Percentiles rank a stretch among this genome's conserved stretches.
Conservation (phyloP, 2,888 invertebrate genomes). For the Drosophila atripex region DNA sequence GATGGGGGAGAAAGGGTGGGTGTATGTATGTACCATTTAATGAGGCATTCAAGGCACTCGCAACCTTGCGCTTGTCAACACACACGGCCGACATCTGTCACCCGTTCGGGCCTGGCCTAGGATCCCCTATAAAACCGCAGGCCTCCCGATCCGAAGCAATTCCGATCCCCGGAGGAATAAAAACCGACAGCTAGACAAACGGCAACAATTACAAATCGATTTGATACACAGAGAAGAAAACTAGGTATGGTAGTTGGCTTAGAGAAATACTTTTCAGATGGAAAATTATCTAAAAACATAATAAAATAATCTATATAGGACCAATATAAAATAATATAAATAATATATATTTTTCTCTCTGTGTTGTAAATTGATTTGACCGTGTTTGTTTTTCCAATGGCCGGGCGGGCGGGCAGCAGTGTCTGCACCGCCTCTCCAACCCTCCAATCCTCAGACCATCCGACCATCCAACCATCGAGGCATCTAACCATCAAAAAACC, state of each 20-base stretch:
- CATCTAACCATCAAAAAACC: constrained; percentile 17
- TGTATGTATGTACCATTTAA: constrained; percentile 71
- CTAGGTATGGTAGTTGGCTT: too few relatives aligned
- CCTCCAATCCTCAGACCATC: constrained; percentile 7
- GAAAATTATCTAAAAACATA: too few relatives aligned
- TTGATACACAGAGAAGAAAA: constrained; percentile 33
- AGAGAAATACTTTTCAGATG: background rate
- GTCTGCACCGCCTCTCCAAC: constrained; percentile 60
- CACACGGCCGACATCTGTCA: constrained; percentile 69
- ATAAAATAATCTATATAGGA: background rate
- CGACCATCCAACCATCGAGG: constrained; percentile 1
- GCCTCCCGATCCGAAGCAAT: constrained; percentile 22
- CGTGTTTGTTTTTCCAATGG: constrained; percentile 61
- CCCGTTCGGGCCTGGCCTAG: constrained; percentile 48
- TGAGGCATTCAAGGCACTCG: constrained; percentile 77
- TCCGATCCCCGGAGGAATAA: constrained; percentile 14
- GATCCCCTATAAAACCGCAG: constrained; percentile 70
- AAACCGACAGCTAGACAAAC: constrained; percentile 10
- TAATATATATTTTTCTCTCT: background rate
- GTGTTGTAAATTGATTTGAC: constrained; percentile 71
- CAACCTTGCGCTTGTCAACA: constrained; percentile 73
- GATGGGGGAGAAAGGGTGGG: constrained; percentile 14
- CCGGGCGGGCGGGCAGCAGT: constrained; percentile 36
- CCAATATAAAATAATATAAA: background rate
- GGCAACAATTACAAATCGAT: constrained; percentile 71